Percentiles rank a stretch among this genome's conserved stretches.
These are phyloP conservation scores for Zeugodacus cucurbitae DNA, from an alignment of 1,140 invertebrate genomes.

Conservation along the genomic window DNA sequence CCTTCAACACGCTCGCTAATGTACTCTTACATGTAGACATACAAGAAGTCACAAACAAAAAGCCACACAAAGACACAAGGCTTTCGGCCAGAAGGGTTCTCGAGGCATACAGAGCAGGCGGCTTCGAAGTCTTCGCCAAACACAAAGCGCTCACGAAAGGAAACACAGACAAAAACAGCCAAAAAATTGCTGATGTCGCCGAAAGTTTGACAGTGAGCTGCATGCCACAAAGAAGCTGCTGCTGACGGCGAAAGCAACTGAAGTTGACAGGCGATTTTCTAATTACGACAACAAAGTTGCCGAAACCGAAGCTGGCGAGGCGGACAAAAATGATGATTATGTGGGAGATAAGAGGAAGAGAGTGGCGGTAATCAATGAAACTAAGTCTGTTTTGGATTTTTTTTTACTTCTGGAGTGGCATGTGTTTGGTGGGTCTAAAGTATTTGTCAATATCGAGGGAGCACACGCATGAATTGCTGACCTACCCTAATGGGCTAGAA, in stretches of 20 bases:
- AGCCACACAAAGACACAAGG: neutral
- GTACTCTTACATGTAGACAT: neutral
- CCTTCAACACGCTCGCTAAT: neutral
- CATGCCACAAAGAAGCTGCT: neutral
- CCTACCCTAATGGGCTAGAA: neutral
- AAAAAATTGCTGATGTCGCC: neutral
- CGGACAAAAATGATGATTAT: neutral
- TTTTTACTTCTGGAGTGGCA: neutral
- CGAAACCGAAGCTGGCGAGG: neutral
- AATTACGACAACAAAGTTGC: neutral
- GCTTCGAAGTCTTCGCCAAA: neutral
- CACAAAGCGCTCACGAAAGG: neutral
- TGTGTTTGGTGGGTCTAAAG: neutral
- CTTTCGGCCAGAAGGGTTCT: neutral
- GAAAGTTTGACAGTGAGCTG: neutral
- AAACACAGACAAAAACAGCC: neutral
- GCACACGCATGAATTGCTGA: neutral
- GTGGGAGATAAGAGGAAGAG: neutral
- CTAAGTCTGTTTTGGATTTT: neutral
- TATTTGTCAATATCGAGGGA: too few relatives aligned
- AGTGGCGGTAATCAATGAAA: neutral
- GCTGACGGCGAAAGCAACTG: neutral
- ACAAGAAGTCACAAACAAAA: neutral
- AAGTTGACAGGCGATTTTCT: constrained; percentile 19
- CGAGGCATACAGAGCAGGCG: neutral